A percentile compares a stretch with the other conserved stretches of the same genome.
Evolutionary conservation across 1,140 invertebrate genomes (phyloP).

Genomic region (Trachymyrmex cornetzi): DNA sequence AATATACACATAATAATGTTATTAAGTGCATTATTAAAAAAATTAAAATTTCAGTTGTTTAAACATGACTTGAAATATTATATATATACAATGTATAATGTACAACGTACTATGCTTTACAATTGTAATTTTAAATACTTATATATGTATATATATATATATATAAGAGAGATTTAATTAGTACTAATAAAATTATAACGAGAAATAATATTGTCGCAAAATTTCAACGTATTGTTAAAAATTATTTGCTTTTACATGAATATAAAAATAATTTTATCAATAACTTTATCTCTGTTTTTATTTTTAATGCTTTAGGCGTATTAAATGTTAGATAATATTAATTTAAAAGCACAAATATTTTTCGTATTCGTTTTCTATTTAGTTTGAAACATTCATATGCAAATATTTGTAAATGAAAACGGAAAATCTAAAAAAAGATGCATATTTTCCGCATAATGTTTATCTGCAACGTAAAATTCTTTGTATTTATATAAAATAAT

Average conservation of each 20-base stretch:
- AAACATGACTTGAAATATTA: slow-evolving; percentile 4
- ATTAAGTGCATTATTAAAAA: slow-evolving; percentile 25
- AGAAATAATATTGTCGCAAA: not conserved
- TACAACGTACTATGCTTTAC: not conserved
- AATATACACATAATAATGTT: not conserved
- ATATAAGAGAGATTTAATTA: slow-evolving; percentile 19
- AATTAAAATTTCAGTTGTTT: not conserved
- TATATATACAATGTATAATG: not conserved
- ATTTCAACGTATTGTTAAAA: slow-evolving; percentile 18
- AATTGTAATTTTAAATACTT: slow-evolving; percentile 43
- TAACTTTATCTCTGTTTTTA: not conserved
- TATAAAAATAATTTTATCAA: slow-evolving; percentile 13
- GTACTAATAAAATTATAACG: not conserved
- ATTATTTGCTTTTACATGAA: slow-evolving; percentile 15
- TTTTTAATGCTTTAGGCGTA: not conserved
- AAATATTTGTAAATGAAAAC: slow-evolving; percentile 13
- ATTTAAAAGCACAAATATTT: slow-evolving; percentile 12
- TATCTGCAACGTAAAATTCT: not conserved
- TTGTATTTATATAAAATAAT: not conserved
- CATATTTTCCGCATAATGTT: not conserved
- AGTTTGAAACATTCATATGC: not conserved
- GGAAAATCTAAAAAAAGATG: not conserved
- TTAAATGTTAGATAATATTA: not conserved
- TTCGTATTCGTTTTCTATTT: slow-evolving; percentile 7
- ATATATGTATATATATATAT: no score